A percentile compares a stretch with the other conserved stretches of the same genome.
Evolutionary conservation across 2,797 vertebrate genomes (phyloP).

Genomic region (Anas capensis): DNA sequence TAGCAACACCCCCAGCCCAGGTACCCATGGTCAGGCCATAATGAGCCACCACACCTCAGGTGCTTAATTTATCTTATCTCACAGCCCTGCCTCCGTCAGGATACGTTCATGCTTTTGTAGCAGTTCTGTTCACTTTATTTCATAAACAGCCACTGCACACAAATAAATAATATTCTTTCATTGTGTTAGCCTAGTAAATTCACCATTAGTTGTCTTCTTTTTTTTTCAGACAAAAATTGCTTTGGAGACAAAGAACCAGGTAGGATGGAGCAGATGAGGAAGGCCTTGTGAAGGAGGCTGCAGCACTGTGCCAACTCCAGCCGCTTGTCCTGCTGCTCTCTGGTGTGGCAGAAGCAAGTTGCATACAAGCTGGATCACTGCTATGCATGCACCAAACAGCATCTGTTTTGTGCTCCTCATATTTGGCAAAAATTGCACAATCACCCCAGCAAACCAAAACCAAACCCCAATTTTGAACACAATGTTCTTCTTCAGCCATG

Average conservation of each 20-base stretch:
- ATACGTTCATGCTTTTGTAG: background rate
- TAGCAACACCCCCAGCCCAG: background rate
- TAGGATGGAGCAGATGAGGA: background rate
- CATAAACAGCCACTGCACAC: background rate
- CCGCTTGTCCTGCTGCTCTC: background rate
- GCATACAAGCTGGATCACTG: background rate
- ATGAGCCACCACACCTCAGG: fast-evolving
- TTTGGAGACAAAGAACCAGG: fast-evolving
- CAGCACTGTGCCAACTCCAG: fast-evolving
- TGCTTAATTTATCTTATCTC: too few relatives aligned
- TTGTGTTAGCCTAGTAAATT: background rate
- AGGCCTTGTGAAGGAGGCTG: background rate
- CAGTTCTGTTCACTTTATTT: background rate
- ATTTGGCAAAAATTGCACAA: background rate
- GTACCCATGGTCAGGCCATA: fast-evolving
- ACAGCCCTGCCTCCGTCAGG: background rate
- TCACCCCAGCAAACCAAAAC: fast-evolving
- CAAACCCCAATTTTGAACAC: background rate
- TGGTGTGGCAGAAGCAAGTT: fast-evolving
- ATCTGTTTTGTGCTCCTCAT: fast-evolving
- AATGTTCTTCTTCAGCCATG: background rate
- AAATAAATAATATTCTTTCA: background rate
- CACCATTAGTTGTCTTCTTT: background rate
- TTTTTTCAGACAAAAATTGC: background rate
- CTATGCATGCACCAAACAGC: fast-evolving